Percentiles rank a stretch among this genome's conserved stretches.
Evolutionary conservation across 2,113 vertebrate genomes (phyloP).

Genomic region (Laterallus jamaicensis): DNA sequence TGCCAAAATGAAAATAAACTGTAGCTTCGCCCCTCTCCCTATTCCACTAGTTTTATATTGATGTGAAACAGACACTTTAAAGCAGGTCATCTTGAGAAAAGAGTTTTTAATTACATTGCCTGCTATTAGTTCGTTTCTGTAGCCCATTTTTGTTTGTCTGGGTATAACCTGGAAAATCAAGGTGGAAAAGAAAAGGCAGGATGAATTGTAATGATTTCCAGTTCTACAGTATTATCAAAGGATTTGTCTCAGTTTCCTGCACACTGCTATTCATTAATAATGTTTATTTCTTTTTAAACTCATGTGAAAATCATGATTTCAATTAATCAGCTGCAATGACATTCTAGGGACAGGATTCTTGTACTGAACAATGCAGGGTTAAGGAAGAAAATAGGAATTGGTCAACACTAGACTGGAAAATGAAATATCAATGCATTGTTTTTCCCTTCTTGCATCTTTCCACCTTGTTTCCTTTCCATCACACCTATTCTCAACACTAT

Average conservation of each 20-base stretch:
- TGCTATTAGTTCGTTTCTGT: background rate
- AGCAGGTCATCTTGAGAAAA: background rate
- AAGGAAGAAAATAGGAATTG: background rate
- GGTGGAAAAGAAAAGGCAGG: background rate
- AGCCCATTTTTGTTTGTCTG: background rate
- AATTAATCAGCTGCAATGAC: background rate
- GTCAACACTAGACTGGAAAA: background rate
- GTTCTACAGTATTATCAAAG: background rate
- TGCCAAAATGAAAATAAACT: background rate
- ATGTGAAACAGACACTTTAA: background rate
- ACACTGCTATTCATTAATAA: background rate
- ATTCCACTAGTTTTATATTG: background rate
- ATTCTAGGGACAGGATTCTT: background rate
- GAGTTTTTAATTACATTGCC: background rate
- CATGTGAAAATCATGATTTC: background rate
- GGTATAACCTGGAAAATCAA: background rate
- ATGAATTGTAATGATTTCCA: background rate
- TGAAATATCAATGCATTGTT: background rate
- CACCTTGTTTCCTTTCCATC: background rate
- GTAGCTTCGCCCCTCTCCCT: background rate
- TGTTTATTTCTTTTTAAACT: background rate
- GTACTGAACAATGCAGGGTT: background rate
- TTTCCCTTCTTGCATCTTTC: background rate
- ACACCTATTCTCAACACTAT: background rate
- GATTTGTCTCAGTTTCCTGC: background rate